Evolutionary conservation across 53 echinoderm and acorn worm species (phyloP).

Genomic region (Echinarachnius parma): DNA sequence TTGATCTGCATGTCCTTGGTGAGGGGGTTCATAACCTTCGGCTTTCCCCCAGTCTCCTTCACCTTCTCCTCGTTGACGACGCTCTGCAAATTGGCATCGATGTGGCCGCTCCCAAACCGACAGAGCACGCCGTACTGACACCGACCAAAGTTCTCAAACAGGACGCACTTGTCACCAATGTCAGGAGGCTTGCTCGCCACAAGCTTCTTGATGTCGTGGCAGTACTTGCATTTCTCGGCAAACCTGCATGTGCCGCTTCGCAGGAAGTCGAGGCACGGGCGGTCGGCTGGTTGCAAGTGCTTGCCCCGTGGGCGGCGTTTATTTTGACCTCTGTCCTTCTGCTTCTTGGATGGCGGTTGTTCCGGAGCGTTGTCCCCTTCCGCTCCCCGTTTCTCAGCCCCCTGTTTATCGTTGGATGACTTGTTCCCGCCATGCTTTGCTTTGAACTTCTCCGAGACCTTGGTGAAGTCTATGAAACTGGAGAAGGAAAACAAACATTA

Average conservation of each 20-base stretch:
- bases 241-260: slow-evolving; percentile 48
- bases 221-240: slow-evolving; percentile 74
- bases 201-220: slow-evolving; percentile 59
- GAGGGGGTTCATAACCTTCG: slow-evolving; percentile 48
- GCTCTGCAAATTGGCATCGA: slow-evolving; percentile 56
- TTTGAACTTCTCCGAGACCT: slow-evolving; percentile 1
- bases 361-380: neutral
- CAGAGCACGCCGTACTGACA: slow-evolving; percentile 76
- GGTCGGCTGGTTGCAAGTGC: slow-evolving; percentile 45
- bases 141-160: slow-evolving; percentile 75
- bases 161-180: slow-evolving; percentile 61
- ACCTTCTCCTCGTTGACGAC: slow-evolving; percentile 65
- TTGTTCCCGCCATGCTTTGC: neutral
- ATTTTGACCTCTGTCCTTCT: slow-evolving; percentile 69
- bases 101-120: slow-evolving; percentile 73
- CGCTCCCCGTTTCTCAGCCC: neutral
- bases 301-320: slow-evolving; percentile 62
- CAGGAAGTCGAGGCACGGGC: slow-evolving; percentile 62
- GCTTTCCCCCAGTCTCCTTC: slow-evolving; percentile 21
- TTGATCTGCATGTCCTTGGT: slow-evolving; percentile 51
- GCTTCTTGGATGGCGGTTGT: slow-evolving; percentile 62
- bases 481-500: neutral
- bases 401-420: neutral
- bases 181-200: slow-evolving; percentile 61
- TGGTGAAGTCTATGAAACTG: slow-evolving; percentile 38